Evolutionary conservation across 2,113 vertebrate species (phyloP).

Genomic region (Thryonomys swinderianus): DNA sequence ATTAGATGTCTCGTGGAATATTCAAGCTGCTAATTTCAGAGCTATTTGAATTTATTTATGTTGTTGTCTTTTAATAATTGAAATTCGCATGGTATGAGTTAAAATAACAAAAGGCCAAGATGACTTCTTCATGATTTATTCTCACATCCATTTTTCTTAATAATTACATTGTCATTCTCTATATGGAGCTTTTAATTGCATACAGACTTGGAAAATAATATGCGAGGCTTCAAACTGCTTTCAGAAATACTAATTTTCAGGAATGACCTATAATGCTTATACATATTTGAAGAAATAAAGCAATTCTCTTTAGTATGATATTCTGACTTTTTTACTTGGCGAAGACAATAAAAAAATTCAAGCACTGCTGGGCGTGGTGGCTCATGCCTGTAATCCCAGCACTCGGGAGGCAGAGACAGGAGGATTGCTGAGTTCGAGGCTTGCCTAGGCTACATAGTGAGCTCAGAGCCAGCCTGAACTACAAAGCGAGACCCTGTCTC

Average conservation of each 20-base stretch:
- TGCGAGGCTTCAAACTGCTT: not conserved
- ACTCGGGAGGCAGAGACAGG: too few species aligned
- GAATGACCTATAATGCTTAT: not conserved
- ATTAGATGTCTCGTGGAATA: not conserved
- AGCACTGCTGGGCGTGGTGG: too few species aligned
- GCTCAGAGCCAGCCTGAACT: too few species aligned
- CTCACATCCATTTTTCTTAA: not conserved
- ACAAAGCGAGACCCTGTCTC: too few species aligned
- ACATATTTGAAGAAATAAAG: not conserved
- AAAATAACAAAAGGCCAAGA: not conserved
- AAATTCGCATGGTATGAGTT: not conserved
- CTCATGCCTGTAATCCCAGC: too few species aligned
- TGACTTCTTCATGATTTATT: conserved; percentile 16
- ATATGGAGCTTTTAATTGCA: not conserved
- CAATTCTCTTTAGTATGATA: not conserved
- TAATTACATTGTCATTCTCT: not conserved
- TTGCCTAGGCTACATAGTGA: too few species aligned
- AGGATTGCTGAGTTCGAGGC: too few species aligned
- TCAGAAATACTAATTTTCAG: not conserved
- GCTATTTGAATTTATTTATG: not conserved
- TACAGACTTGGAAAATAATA: not conserved
- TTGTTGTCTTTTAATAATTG: conserved; percentile 27
- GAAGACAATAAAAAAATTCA: not conserved
- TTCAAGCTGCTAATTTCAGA: conserved; percentile 18
- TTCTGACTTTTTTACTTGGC: not conserved